These are phyloP conservation scores for Anthophora plumipes DNA, from an alignment of 2,888 invertebrate genomes.

Conservation along the genomic window DNA sequence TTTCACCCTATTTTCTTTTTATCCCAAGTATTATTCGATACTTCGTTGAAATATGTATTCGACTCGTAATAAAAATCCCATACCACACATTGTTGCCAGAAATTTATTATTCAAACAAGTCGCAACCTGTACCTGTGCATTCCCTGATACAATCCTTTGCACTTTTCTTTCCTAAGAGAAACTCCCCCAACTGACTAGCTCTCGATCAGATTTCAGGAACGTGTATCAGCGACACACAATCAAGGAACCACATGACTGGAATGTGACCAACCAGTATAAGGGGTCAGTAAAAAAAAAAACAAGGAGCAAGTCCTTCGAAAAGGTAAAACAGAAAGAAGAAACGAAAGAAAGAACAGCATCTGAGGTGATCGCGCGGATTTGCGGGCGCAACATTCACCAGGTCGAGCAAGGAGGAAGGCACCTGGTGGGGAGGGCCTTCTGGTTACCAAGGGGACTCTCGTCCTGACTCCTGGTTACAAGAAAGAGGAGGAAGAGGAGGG, in stretches of 20 bases:
- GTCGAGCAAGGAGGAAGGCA: conserved; percentile 53
- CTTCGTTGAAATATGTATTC: too few relatives aligned
- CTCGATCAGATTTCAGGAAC: neutral
- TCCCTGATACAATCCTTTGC: neutral
- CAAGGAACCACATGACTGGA: neutral
- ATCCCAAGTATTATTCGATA: too few relatives aligned
- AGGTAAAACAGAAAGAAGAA: conserved; percentile 32
- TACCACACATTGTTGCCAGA: too few relatives aligned
- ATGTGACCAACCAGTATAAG: neutral
- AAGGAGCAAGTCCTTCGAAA: conserved; percentile 18
- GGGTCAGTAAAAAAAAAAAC: neutral
- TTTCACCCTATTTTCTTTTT: neutral
- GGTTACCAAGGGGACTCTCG: conserved; percentile 61
- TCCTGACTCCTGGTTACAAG: conserved; percentile 63
- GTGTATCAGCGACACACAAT: neutral
- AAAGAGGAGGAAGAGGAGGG: conserved; percentile 48
- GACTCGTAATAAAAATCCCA: too few relatives aligned
- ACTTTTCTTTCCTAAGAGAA: neutral
- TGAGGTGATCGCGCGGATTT: conserved; percentile 41
- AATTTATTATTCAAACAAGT: neutral
- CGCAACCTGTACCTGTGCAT: neutral
- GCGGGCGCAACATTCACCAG: conserved; percentile 67
- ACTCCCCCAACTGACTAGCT: neutral
- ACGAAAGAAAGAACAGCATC: conserved; percentile 45
- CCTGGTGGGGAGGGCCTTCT: conserved; percentile 51